Conservation (phyloP, 2,113 vertebrate genomes). For the Azemiops feae region DNA sequence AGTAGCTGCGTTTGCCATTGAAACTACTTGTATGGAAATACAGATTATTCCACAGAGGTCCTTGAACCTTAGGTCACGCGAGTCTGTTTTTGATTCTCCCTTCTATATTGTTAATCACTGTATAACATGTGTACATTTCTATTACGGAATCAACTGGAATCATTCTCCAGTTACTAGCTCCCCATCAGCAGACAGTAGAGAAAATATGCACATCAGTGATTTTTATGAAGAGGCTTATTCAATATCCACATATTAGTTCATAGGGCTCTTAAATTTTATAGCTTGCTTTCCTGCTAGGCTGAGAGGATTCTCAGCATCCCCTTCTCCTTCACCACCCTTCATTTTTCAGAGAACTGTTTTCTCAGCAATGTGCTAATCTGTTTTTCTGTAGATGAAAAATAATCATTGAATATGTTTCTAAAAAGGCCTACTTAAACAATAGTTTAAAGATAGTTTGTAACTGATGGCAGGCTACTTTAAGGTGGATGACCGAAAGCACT, state of each 20-base stretch:
- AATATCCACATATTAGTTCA: not conserved
- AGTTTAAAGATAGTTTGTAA: not conserved
- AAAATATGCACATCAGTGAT: not conserved
- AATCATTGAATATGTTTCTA: not conserved
- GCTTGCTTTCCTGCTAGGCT: rapidly evolving
- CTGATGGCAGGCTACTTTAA: not conserved
- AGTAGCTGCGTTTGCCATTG: not conserved
- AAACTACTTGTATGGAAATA: not conserved
- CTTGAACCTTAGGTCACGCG: not conserved
- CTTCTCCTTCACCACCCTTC: rapidly evolving
- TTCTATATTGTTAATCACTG: not conserved
- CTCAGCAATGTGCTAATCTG: not conserved
- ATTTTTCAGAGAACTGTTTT: rapidly evolving
- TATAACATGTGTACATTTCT: not conserved
- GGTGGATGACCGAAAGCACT: not conserved
- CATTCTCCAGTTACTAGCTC: not conserved
- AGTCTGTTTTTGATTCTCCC: not conserved
- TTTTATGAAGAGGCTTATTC: not conserved
- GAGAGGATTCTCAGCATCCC: not conserved
- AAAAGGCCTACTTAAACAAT: not conserved
- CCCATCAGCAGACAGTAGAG: not conserved
- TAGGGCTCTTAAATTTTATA: rapidly evolving
- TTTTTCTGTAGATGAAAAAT: rapidly evolving
- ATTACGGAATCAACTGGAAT: conserved; percentile 35
- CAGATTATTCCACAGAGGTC: not conserved